These are phyloP conservation scores for Mnemiopsis leidyi DNA, from an alignment of 37 sponge, comb jelly and placozoan genomes.

Conservation along the genomic window DNA sequence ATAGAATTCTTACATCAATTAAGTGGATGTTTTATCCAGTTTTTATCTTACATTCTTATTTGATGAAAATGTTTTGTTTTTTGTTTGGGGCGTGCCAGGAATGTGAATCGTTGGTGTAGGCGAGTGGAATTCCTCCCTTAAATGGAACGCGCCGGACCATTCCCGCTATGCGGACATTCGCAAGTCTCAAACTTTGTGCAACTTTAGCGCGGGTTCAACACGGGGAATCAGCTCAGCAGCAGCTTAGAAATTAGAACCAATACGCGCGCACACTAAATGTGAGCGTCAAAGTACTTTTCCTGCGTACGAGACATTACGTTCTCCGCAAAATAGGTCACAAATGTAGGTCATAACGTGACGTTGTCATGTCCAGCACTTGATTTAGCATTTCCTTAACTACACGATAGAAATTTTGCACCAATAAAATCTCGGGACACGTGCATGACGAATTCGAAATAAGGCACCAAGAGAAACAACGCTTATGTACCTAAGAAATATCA, in stretches of 20 bases:
- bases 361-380: too few species aligned
- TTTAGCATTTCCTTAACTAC: too few species aligned
- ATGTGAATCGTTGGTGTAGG: not conserved
- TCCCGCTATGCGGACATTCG: not conserved
- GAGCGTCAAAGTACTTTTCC: not conserved
- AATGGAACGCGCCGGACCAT: not conserved
- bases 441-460: too few species aligned
- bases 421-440: too few species aligned
- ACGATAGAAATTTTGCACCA: too few species aligned
- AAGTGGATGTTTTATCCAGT: not conserved
- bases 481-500: not conserved
- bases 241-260: not conserved
- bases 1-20: not conserved
- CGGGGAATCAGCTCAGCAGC: not conserved
- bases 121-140: not conserved
- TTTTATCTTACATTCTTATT: not conserved
- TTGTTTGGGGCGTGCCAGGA: not conserved
- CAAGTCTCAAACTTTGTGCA: conserved; percentile 37
- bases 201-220: conserved; percentile 4
- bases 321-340: too few species aligned
- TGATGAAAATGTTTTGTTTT: not conserved
- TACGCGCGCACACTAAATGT: not conserved
- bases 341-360: too few species aligned
- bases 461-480: too few species aligned
- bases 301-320: not conserved